These are phyloP conservation scores for Indicator indicator DNA, from an alignment of 2,113 vertebrate species.

Conservation along the genomic window DNA sequence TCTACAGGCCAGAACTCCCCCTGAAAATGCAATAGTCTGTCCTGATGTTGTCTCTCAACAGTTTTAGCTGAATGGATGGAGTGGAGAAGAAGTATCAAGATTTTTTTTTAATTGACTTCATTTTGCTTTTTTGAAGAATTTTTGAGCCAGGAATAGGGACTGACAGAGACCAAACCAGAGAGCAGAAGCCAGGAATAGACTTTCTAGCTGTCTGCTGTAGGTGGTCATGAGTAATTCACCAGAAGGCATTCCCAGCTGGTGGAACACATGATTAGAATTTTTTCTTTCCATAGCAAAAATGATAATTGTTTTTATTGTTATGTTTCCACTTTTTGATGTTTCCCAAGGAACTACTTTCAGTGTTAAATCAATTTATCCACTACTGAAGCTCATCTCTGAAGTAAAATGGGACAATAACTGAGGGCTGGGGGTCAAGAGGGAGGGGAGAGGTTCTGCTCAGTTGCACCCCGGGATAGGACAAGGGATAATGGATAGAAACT, in stretches of 20 bases:
- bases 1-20: neutral
- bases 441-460: too few species aligned
- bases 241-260: neutral
- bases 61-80: neutral
- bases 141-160: neutral
- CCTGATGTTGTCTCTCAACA: neutral
- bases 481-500: too few species aligned
- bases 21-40: neutral
- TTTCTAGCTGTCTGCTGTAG: neutral
- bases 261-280: neutral
- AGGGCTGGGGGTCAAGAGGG: neutral
- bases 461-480: too few species aligned
- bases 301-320: neutral
- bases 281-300: neutral
- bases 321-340: neutral
- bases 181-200: neutral
- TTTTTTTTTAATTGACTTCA: neutral
- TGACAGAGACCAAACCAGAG: neutral
- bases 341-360: neutral
- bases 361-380: neutral
- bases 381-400: neutral
- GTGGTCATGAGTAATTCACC: neutral
- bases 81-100: neutral
- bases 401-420: neutral
- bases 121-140: neutral